Conservation (phyloP, 2,888 invertebrate genomes). For the Orthosia gracilis region DNA sequence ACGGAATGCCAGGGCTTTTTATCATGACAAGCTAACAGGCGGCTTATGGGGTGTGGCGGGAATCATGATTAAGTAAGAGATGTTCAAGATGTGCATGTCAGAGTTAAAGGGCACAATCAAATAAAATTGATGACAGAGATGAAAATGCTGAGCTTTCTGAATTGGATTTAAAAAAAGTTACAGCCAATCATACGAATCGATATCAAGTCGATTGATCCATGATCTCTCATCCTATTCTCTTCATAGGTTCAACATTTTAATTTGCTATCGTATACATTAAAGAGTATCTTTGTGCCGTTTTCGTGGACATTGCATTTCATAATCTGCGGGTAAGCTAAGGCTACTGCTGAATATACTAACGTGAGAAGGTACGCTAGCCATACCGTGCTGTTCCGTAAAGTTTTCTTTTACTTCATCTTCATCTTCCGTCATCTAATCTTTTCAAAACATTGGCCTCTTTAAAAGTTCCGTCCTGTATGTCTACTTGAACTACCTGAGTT, state of each 20-base stretch:
- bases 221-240: not conserved
- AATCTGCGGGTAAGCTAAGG: not conserved
- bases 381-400: too few relatives aligned
- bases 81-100: not conserved
- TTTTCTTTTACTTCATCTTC: too few relatives aligned
- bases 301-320: not conserved
- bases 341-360: not conserved
- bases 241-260: too few relatives aligned
- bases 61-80: not conserved
- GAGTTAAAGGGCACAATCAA: not conserved
- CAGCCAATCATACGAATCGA: not conserved
- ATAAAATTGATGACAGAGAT: not conserved
- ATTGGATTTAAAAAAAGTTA: not conserved
- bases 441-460: not conserved
- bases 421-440: not conserved
- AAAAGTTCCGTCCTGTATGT: not conserved
- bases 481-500: too few relatives aligned
- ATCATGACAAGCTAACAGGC: not conserved
- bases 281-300: too few relatives aligned
- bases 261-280: too few relatives aligned
- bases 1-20: conserved; percentile 24
- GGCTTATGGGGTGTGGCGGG: not conserved
- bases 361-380: too few relatives aligned
- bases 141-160: not conserved
- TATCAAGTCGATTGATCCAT: not conserved